These are phyloP conservation scores for Drosophila meridiana DNA, from an alignment of 2,888 invertebrate species.

Conservation along the genomic window DNA sequence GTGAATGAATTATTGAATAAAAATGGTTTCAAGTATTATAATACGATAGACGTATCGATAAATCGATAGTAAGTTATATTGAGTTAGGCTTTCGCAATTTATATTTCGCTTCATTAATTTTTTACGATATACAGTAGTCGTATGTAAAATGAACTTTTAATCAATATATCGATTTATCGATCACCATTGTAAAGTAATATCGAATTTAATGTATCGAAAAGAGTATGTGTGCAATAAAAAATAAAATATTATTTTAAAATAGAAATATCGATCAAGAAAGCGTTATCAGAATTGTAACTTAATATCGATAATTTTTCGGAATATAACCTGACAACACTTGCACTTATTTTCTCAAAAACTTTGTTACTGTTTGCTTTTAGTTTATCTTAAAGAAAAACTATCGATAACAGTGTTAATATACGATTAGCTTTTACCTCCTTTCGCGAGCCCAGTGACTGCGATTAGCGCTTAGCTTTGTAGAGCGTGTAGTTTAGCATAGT, in stretches of 20 bases:
- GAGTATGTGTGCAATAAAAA: too few relatives aligned
- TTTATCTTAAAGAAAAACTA: not conserved
- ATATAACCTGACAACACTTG: not conserved
- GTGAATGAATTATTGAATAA: not conserved
- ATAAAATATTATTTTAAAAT: too few relatives aligned
- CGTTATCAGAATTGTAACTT: too few relatives aligned
- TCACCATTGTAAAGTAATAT: not conserved
- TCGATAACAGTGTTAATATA: not conserved
- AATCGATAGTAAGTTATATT: not conserved
- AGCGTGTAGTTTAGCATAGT: slow-evolving; percentile 17
- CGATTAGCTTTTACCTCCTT: too few relatives aligned
- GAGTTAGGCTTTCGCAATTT: too few relatives aligned
- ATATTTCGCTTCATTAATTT: too few relatives aligned
- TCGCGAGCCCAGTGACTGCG: not conserved
- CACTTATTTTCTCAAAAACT: too few relatives aligned
- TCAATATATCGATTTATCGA: not conserved
- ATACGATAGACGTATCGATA: not conserved
- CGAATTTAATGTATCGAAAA: too few relatives aligned
- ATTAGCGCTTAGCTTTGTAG: not conserved
- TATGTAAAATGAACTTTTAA: not conserved
- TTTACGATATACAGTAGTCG: too few relatives aligned
- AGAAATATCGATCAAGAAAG: too few relatives aligned
- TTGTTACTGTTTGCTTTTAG: accelerated
- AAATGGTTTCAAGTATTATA: too few relatives aligned
- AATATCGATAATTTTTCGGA: not conserved